Evolutionary conservation across 2,888 invertebrate genomes (phyloP), one percentile per base, ranked within the genome.

Genomic region (Pyrocoelia pectoralis): DNA sequence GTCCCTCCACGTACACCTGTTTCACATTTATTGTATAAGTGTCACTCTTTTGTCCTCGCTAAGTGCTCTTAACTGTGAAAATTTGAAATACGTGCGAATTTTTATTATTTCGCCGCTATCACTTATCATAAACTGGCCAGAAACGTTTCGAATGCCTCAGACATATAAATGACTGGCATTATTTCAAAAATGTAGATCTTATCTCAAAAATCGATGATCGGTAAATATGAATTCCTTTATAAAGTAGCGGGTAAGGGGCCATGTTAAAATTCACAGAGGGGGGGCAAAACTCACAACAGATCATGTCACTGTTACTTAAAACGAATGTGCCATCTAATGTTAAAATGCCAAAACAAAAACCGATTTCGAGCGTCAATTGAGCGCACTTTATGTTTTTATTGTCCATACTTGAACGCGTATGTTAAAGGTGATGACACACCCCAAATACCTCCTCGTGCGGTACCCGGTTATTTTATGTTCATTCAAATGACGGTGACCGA

Each of bases 141-240:
- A 24, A 24, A 24, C 24, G 24, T 24, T 51, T 53, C 43, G 61
- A 51, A 55, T 53, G 33, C 10, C 33, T 33, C 71, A 73, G 75
- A 74, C 74, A 72, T 74, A 77, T 76, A 77, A 77, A 78, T 78
- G 78, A 77, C 76, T 69, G 68, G 73, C 72, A 70, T 68, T 71
- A 70, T 68, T 72, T 71, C 71, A 73, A 74, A 77, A 78, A 78
- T 79, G 78, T 79, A 78, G 79, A 80, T 80, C 77, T 79, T 79
- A 80, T 80, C 79, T 74, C 67, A 74, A 75, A 79, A 79, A 80
- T 80, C 80, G 80, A 80, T 78, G 78, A 80, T 80, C 79, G 79
- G 76, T 63, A 79, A 78, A 79, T 79, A 78, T 77, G 78, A 79
- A 80, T 79, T 78, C 80, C 71, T 77, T 73, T 72, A 74, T 71